Conservation (phyloP, 1,140 invertebrate genomes). For the Linepithema humile region DNA sequence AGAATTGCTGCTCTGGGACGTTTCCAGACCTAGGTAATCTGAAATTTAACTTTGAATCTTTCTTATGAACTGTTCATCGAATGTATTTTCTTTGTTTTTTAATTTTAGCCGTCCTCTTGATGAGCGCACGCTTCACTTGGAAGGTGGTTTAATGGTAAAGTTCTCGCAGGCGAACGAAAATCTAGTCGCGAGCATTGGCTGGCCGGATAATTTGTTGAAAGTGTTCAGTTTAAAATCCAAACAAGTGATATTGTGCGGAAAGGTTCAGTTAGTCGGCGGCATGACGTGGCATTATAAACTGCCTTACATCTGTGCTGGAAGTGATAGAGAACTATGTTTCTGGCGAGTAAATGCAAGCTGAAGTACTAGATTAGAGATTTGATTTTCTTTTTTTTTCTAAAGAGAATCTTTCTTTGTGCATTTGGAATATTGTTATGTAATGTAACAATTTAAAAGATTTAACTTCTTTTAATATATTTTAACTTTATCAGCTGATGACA, state of each 20-base stretch:
- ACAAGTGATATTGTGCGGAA: slow-evolving; percentile 84
- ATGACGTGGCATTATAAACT: slow-evolving; percentile 87
- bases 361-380: slow-evolving; percentile 31
- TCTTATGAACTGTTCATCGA: not conserved
- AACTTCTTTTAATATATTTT: slow-evolving; percentile 3
- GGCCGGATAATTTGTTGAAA: slow-evolving; percentile 86
- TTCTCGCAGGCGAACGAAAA: slow-evolving; percentile 85
- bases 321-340: slow-evolving; percentile 86
- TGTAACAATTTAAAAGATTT: not conserved
- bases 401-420: not conserved
- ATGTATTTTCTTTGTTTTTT: slow-evolving; percentile 41
- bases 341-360: slow-evolving; percentile 87
- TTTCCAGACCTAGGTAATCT: slow-evolving; percentile 85
- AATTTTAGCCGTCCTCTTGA: slow-evolving; percentile 85
- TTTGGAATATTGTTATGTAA: not conserved
- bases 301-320: slow-evolving; percentile 87
- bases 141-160: slow-evolving; percentile 85
- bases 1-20: slow-evolving; percentile 88
- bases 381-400: not conserved
- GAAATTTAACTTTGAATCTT: not conserved
- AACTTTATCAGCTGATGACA: not conserved
- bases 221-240: slow-evolving; percentile 86
- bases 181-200: slow-evolving; percentile 86
- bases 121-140: slow-evolving; percentile 85
- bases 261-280: slow-evolving; percentile 85